These are phyloP conservation scores for Semicossyphus pulcher DNA, from an alignment of 2,113 vertebrate genomes.

Conservation along the genomic window DNA sequence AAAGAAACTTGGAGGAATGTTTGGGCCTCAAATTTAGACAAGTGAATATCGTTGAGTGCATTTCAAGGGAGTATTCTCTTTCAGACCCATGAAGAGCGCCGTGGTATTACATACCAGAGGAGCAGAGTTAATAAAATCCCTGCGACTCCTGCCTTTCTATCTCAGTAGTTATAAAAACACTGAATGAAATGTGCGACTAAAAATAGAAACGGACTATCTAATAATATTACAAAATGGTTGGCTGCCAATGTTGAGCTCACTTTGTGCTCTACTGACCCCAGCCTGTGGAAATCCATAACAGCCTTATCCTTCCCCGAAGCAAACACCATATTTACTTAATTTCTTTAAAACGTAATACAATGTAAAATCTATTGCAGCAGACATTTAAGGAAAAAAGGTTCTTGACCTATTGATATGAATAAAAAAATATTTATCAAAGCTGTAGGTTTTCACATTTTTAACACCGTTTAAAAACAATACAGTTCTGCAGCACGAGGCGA, in stretches of 20 bases:
- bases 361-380: constrained; percentile 3
- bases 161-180: constrained; percentile 41
- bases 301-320: background rate
- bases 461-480: constrained; percentile 8
- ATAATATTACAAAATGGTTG: constrained; percentile 50
- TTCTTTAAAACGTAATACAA: background rate
- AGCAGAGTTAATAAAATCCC: constrained; percentile 36
- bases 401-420: background rate
- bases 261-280: constrained; percentile 44
- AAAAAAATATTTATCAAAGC: background rate
- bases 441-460: background rate
- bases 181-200: constrained; percentile 42
- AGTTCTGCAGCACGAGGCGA: background rate
- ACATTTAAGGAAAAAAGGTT: background rate
- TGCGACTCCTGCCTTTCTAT: constrained; percentile 13
- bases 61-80: constrained; percentile 26
- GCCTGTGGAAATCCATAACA: constrained; percentile 47
- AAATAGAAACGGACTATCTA: constrained; percentile 61
- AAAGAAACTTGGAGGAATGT: constrained; percentile 42
- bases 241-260: constrained; percentile 50
- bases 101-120: constrained; percentile 31
- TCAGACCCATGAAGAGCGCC: constrained; percentile 13
- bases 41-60: background rate
- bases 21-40: constrained; percentile 37
- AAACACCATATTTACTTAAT: constrained; percentile 32